Base-by-base conservation (phyloP, 2,888 invertebrate genomes). In the Leptinotarsa haldemani region DNA sequence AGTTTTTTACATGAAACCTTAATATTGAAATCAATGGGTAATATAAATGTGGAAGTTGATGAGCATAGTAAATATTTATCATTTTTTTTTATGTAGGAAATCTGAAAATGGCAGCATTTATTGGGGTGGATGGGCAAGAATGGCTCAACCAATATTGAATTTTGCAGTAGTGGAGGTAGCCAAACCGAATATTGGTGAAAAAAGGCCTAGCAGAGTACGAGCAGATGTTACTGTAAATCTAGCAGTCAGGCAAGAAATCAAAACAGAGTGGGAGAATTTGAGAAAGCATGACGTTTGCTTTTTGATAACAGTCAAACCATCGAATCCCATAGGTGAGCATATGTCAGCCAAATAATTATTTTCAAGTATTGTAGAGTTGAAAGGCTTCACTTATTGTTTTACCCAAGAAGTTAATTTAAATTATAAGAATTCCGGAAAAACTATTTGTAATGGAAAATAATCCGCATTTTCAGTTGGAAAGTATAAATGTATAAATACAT, bases 271-370 rank as follows among this genome's bases (percentile, higher is more conserved):
- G 99, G 98, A 99, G 87, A 94, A 94, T 82, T 89, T 99, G 58
- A 90, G 99, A 70, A 98, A 97, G 85, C 99, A 99, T 85, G 99
- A 99, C 85, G 99, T 99, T 3, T 98, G 98, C 85, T 99, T 99
- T 86, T 89, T 99, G 69, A 91, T 99, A 48, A 96, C 97, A 0
- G 95, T 99, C 0, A 92, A 94, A 78, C 98, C 99, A 0, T 91
- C 91, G 1, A 92, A 93, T 83, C 91, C 94, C 2, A 95, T 97
- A 79, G 97, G 97, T 90, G 90, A 86, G 75, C 30, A n/a, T n/a
- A 40, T 1, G n/a, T 30, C 30, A 30, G 30, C 30, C 1, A 30
- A 30, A 30, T 30, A 9, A 30, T 9, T 30, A 30, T 9, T 30
- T 7, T 30, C 7, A 30, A 7, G 1, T 9, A 30, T 30, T 7